Conservation (phyloP, 2,113 vertebrate species). For the Onychorhynchus coronatus region DNA sequence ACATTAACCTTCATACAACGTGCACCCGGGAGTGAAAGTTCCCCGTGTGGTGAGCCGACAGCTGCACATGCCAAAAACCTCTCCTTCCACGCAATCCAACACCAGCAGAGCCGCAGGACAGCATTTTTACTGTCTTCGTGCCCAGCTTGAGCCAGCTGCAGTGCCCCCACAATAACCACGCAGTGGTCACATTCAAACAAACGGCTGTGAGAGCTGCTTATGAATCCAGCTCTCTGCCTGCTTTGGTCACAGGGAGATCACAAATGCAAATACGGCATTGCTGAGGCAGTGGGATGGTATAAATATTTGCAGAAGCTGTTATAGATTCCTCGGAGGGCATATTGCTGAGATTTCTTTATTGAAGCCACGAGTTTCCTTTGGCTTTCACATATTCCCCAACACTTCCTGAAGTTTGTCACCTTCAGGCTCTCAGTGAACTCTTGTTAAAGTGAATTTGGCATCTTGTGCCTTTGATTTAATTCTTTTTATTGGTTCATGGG, state of each 20-base stretch:
- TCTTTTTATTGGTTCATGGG: neutral
- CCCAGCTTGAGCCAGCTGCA: constrained; percentile 75
- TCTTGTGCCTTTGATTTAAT: constrained; percentile 40
- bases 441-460: constrained; percentile 37
- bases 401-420: constrained; percentile 52
- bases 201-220: neutral
- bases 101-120: constrained; percentile 73
- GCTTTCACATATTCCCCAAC: constrained; percentile 45
- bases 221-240: fast-evolving
- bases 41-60: constrained; percentile 72
- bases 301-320: constrained; percentile 75
- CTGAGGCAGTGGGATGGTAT: constrained; percentile 18
- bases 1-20: constrained; percentile 73
- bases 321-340: neutral
- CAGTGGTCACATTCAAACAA: neutral
- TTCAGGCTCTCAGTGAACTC: constrained; percentile 31
- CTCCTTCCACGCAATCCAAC: constrained; percentile 76
- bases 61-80: constrained; percentile 72
- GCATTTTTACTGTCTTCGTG: constrained; percentile 68
- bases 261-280: neutral
- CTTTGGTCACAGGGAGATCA: neutral
- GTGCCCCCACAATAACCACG: constrained; percentile 51
- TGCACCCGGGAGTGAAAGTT: constrained; percentile 74
- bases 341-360: constrained; percentile 14
- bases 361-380: constrained; percentile 30